phyloP scores from a whole-genome alignment of 2,797 vertebrate species.

The Myripristis jacobus region DNA sequence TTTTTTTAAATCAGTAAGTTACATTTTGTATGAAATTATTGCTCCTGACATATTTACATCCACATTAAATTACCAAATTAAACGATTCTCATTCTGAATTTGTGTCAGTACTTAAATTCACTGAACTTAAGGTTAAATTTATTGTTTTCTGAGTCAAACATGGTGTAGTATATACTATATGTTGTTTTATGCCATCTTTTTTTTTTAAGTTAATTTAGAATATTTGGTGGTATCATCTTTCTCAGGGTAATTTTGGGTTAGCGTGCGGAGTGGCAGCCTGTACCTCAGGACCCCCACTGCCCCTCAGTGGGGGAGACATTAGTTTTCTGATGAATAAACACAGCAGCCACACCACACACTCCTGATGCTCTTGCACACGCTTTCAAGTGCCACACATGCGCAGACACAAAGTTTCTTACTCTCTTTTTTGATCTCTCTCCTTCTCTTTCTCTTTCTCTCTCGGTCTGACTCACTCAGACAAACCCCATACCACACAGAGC shows the following conservation, averaged over 20 bases:
- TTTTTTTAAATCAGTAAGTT: too few relatives aligned
- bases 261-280: constrained; percentile 20
- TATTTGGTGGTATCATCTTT: not conserved
- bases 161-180: too few relatives aligned
- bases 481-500: constrained; percentile 54
- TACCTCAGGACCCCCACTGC: constrained; percentile 46
- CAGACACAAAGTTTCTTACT: not conserved
- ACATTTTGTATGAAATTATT: too few relatives aligned
- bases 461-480: constrained; percentile 45
- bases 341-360: constrained; percentile 27
- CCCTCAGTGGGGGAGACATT: constrained; percentile 49
- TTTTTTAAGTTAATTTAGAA: not conserved
- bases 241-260: constrained; percentile 1
- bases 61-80: too few relatives aligned
- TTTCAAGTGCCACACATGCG: constrained; percentile 20
- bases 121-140: too few relatives aligned
- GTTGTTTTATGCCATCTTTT: not conserved
- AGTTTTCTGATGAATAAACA: constrained; percentile 66
- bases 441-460: constrained; percentile 10
- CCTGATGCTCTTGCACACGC: constrained; percentile 26
- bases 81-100: too few relatives aligned
- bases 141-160: not conserved
- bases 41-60: too few relatives aligned
- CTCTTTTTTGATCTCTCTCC: constrained; percentile 2
- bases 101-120: too few relatives aligned